Percentiles rank a stretch among this genome's conserved stretches.
Conservation (phyloP, 1,140 invertebrate genomes). For the Brachionus manjavacas region DNA sequence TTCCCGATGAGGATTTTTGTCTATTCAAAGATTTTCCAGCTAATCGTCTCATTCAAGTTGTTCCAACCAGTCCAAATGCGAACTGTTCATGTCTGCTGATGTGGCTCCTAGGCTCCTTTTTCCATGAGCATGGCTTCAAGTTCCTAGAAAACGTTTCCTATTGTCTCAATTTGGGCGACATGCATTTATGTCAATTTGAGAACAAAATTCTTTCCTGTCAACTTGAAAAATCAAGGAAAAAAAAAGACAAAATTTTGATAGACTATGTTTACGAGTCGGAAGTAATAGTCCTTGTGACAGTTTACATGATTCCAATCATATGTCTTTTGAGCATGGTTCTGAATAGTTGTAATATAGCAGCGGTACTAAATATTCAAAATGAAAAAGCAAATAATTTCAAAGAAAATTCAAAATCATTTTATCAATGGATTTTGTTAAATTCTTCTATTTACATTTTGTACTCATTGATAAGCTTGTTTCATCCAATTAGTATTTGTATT, state of each 20-base stretch:
- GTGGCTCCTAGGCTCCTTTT: neutral
- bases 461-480: neutral
- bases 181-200: neutral
- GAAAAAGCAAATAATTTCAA: neutral
- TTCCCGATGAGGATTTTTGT: neutral
- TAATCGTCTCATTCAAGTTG: neutral
- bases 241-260: neutral
- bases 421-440: neutral
- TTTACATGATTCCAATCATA: neutral
- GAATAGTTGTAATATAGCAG: neutral
- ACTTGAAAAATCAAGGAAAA: neutral
- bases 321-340: neutral
- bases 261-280: neutral
- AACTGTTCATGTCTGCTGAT: neutral
- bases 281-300: neutral
- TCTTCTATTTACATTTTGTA: neutral
- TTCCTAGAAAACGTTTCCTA: neutral
- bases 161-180: neutral
- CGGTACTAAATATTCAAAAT: neutral
- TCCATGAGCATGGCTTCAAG: neutral
- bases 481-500: neutral
- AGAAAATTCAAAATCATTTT: neutral
- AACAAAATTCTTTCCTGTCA: neutral
- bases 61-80: too few species aligned
- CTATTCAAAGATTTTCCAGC: neutral